phyloP scores from a whole-genome alignment of 2,888 invertebrate genomes.

The Heteromyza rotundicornis region DNA sequence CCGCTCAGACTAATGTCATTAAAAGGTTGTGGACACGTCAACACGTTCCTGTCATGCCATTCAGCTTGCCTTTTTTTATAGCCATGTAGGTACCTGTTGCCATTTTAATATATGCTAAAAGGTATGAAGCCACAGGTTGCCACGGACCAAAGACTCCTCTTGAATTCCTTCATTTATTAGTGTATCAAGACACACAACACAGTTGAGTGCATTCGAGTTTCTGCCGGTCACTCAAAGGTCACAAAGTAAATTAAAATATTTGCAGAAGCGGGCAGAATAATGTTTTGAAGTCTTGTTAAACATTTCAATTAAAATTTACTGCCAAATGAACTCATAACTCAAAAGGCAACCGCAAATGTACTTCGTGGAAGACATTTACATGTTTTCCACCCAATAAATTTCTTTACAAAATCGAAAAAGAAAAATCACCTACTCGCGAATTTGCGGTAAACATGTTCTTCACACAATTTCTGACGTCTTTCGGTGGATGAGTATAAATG shows the following conservation, averaged over 20 bases:
- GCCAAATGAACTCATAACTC: neutral
- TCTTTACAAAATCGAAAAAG: too few relatives aligned
- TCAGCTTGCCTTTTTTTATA: too few relatives aligned
- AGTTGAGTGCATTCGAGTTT: too few relatives aligned
- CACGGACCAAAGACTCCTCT: neutral
- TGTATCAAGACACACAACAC: too few relatives aligned
- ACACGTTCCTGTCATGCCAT: neutral
- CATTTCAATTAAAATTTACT: too few relatives aligned
- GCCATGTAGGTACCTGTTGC: neutral
- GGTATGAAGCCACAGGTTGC: neutral
- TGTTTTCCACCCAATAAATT: conserved; percentile 5
- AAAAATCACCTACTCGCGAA: too few relatives aligned
- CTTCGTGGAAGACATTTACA: conserved; percentile 8
- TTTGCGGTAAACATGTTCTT: conserved; percentile 1
- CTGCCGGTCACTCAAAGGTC: too few relatives aligned
- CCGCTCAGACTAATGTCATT: neutral
- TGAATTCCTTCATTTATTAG: too few relatives aligned
- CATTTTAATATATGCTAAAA: neutral
- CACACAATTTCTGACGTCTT: neutral
- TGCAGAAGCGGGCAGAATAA: too few relatives aligned
- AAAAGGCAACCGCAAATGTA: neutral
- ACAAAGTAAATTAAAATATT: too few relatives aligned
- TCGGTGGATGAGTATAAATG: neutral
- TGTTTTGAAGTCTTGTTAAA: too few relatives aligned
- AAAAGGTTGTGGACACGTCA: neutral